Conservation (phyloP, 2,888 invertebrate species). For the Barypeithes pellucidus region DNA sequence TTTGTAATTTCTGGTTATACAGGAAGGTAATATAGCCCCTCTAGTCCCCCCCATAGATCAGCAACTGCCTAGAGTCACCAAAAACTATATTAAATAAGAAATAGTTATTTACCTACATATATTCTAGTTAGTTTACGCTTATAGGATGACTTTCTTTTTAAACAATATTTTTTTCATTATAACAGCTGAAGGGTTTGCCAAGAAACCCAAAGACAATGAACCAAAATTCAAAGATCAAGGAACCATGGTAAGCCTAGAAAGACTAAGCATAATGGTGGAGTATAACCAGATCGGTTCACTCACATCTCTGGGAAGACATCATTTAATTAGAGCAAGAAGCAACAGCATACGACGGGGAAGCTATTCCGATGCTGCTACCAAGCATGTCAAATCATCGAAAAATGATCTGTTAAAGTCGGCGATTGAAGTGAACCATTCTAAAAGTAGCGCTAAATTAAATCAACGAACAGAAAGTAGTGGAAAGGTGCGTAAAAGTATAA, state of each 20-base stretch:
- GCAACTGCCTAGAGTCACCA: no score
- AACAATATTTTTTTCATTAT: not conserved
- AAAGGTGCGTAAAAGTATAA: constrained; percentile 24
- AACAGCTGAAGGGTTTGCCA: constrained; percentile 22
- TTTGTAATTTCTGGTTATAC: no score
- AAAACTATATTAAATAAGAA: no score
- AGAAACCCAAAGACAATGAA: constrained; percentile 72
- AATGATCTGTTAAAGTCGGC: constrained; percentile 81
- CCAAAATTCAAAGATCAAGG: constrained; percentile 80
- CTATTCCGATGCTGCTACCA: constrained; percentile 74
- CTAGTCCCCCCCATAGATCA: no score
- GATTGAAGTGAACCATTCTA: constrained; percentile 77
- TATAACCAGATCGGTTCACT: constrained; percentile 85
- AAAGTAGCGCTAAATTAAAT: constrained; percentile 56
- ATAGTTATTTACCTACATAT: no score
- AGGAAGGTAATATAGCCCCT: no score
- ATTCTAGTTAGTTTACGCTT: no score
- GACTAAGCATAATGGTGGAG: constrained; percentile 82
- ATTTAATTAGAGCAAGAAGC: constrained; percentile 64
- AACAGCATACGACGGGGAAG: constrained; percentile 73
- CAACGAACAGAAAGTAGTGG: constrained; percentile 45
- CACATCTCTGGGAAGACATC: constrained; percentile 77
- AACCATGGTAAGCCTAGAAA: constrained; percentile 81
- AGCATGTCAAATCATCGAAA: constrained; percentile 72
- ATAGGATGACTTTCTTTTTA: no score